Conservation (phyloP, 2,113 vertebrate species). For the Scortum barcoo region DNA sequence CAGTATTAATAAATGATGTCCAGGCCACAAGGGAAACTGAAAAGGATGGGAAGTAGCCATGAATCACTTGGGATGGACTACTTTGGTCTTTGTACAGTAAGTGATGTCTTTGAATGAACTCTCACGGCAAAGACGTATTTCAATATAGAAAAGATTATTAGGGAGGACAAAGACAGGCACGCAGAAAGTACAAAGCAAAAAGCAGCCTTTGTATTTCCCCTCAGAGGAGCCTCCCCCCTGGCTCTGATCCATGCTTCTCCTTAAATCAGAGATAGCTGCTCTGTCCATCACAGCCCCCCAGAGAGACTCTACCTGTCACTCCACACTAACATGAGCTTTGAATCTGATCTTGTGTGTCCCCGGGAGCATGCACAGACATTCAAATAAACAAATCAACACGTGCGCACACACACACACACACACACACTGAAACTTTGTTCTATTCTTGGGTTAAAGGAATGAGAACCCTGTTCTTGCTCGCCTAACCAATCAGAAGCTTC, state of each 20-base stretch:
- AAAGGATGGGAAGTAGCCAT: conserved; percentile 35
- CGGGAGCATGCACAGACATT: conserved; percentile 53
- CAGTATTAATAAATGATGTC: conserved; percentile 55
- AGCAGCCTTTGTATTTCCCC: conserved; percentile 76
- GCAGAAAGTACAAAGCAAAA: conserved; percentile 78
- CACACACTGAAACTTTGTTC: conserved; percentile 27
- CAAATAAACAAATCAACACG: conserved; percentile 64
- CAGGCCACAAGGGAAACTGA: conserved; percentile 23
- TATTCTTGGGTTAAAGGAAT: conserved; percentile 40
- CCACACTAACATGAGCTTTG: conserved; percentile 65
- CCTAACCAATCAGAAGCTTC: conserved; percentile 2
- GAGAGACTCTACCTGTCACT: conserved; percentile 80
- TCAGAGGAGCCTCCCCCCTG: conserved; percentile 56
- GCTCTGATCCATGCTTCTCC: conserved; percentile 70
- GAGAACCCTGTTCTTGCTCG: conserved; percentile 17
- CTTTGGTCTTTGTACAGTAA: conserved; percentile 63
- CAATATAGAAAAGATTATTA: conserved; percentile 74
- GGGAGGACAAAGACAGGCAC: conserved; percentile 69
- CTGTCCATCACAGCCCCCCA: conserved; percentile 77
- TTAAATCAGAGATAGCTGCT: conserved; percentile 75
- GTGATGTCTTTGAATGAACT: conserved; percentile 67
- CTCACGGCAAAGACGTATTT: conserved; percentile 69
- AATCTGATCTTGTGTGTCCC: conserved; percentile 55
- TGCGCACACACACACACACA: background rate
- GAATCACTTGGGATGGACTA: conserved; percentile 50